A percentile compares a stretch with the other conserved stretches of the same genome.
Conservation (phyloP, 2,113 vertebrate species). For the Scomber colias region DNA sequence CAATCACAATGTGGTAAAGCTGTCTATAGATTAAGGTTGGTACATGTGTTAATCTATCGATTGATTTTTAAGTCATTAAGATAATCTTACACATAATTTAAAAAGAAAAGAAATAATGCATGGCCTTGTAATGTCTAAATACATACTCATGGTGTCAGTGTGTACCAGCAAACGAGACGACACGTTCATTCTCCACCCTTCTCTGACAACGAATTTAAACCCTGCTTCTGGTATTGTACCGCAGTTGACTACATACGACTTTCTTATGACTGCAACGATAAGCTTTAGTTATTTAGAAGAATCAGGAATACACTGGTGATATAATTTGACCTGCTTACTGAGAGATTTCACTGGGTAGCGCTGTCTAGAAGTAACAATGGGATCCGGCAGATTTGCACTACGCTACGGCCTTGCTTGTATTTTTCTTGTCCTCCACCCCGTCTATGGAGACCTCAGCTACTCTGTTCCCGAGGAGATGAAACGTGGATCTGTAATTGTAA, state of each 20-base stretch:
- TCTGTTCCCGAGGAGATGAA: conserved; percentile 81
- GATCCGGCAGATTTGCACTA: background rate
- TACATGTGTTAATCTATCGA: too few species aligned
- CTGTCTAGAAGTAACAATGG: conserved; percentile 21
- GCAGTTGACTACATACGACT: background rate
- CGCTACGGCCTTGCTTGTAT: conserved; percentile 23
- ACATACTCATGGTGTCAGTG: too few species aligned
- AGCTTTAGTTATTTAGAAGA: background rate
- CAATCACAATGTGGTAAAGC: too few species aligned
- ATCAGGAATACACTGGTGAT: background rate
- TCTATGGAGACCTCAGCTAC: conserved; percentile 77
- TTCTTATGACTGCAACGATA: background rate
- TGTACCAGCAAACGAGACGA: too few species aligned
- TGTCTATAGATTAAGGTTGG: too few species aligned
- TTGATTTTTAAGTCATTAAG: too few species aligned
- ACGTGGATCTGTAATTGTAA: conserved; percentile 83
- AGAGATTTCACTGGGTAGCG: too few species aligned
- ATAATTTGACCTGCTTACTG: background rate
- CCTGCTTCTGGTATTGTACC: background rate
- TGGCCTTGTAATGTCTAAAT: too few species aligned
- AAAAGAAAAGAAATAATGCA: too few species aligned
- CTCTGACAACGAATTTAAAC: too few species aligned
- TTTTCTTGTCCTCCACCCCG: conserved; percentile 25
- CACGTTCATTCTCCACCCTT: too few species aligned
- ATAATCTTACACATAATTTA: too few species aligned